These are phyloP conservation scores for Otis tarda DNA, from an alignment of 2,113 vertebrate species.

Conservation along the genomic window DNA sequence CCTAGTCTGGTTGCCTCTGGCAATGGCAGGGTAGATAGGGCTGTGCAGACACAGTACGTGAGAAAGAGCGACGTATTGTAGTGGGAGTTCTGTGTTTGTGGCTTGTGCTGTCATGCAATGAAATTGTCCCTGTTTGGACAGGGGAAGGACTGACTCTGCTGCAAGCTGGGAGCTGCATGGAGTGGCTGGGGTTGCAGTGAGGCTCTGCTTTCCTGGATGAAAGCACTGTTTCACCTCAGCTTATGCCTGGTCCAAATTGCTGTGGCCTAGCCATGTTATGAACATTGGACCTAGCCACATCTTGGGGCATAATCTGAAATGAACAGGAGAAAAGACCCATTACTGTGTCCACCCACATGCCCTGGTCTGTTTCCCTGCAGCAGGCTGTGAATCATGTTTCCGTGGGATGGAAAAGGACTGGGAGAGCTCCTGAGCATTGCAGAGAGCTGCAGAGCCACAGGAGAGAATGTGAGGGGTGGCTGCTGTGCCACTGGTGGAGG, in stretches of 20 bases:
- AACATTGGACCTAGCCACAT: not conserved
- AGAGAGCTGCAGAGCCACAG: not conserved
- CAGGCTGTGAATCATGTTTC: not conserved
- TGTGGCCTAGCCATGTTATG: not conserved
- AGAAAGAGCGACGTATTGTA: not conserved
- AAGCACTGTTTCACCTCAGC: not conserved
- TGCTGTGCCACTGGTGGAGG: accelerated
- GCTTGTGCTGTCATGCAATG: not conserved
- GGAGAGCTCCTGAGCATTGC: not conserved
- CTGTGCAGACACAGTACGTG: not conserved
- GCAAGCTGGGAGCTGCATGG: not conserved
- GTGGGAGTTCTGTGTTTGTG: not conserved
- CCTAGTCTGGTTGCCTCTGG: not conserved
- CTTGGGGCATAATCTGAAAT: not conserved
- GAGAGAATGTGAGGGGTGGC: accelerated
- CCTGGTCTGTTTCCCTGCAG: not conserved
- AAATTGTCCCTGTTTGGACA: not conserved
- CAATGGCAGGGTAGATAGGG: not conserved
- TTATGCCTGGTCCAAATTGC: not conserved
- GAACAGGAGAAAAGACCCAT: not conserved
- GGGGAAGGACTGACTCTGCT: not conserved
- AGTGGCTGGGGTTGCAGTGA: not conserved
- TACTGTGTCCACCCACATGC: not conserved
- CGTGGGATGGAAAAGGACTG: not conserved
- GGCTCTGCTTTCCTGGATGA: not conserved